These are phyloP conservation scores for Eumerus sabulonum DNA, from an alignment of 2,888 invertebrate species.

Conservation along the genomic window DNA sequence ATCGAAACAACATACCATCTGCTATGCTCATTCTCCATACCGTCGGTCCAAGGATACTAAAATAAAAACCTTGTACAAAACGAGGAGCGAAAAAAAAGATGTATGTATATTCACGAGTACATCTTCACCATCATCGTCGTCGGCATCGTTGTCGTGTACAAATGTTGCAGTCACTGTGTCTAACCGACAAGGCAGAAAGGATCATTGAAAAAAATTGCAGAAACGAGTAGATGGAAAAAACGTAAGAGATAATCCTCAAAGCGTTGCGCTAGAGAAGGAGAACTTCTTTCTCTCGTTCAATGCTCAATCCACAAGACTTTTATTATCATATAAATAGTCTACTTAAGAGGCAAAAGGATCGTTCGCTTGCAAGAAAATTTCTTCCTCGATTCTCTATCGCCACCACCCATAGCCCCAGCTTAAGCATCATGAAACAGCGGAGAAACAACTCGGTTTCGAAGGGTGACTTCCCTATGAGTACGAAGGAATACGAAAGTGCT, in stretches of 20 bases:
- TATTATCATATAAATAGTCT: constrained; percentile 69
- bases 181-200: constrained; percentile 22
- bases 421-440: no score
- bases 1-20: constrained; percentile 65
- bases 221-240: constrained; percentile 38
- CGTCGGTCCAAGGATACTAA: constrained; percentile 19
- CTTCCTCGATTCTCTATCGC: constrained; percentile 31
- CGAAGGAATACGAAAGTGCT: no score
- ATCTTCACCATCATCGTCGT: no score
- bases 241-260: constrained; percentile 64
- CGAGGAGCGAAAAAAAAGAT: no score
- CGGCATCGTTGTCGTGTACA: no score
- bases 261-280: constrained; percentile 46
- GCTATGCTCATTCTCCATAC: constrained; percentile 17
- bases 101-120: no score
- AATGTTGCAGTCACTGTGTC: constrained; percentile 4
- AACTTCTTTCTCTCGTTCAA: constrained; percentile 28
- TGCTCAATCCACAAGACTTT: constrained; percentile 65
- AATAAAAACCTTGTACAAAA: constrained; percentile 8
- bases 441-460: no score
- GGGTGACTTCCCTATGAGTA: constrained; percentile 25
- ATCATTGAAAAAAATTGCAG: constrained; percentile 31
- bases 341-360: constrained; percentile 63
- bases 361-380: constrained; percentile 50
- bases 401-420: constrained; percentile 20